Evolutionary conservation across 2,797 vertebrate genomes (phyloP), one percentile per base, ranked within the genome.

Genomic region (Sebastes cheni): DNA sequence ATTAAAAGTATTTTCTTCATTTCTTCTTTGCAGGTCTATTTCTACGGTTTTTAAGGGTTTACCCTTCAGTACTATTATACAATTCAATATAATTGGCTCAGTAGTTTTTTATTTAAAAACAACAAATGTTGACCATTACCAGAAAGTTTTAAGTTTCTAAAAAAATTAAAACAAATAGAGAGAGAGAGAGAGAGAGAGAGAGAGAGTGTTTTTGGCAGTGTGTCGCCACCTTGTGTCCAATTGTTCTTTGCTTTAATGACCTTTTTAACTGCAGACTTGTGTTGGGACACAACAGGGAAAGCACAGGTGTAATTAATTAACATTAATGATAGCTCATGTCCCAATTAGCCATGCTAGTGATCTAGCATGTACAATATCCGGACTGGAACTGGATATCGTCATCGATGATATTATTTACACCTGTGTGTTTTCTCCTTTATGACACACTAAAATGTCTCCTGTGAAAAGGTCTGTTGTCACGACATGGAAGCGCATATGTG

Each of bases 211-310:
- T 54, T 23, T 73, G 20, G 39, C 36, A 30, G 25, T 54, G 27
- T 85, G 86, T 85, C 77, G 22, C 86, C 86, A 56, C 70, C 86
- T 81, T 54, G 83, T 79, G 86, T 23, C 54, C 34, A 59, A 6
- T 29, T 30, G 14, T 2, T 3, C 6, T 60, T 52, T 34, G 8
- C 42, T 8, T 30, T 23, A 23, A 54, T 20, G 14, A 20, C 10
- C 9, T 12, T 16, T 59, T 46, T 46, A 9, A 50, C 6, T n/a
- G 55, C 54, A 58, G 20, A 14, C 13, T 34, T 27, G 12, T 4
- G 3, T 11, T 8, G 32, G 14, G 39, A 20, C 5, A 36, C 0
- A 50, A 14, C 27, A 34, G 34, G 9, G 8, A 27, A 50, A 22
- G 2, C 23, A 29, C 8, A 36, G 3, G 3, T 42, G 8, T 25